Conservation (phyloP, 2,113 vertebrate genomes). For the Pachyramphus minor region DNA sequence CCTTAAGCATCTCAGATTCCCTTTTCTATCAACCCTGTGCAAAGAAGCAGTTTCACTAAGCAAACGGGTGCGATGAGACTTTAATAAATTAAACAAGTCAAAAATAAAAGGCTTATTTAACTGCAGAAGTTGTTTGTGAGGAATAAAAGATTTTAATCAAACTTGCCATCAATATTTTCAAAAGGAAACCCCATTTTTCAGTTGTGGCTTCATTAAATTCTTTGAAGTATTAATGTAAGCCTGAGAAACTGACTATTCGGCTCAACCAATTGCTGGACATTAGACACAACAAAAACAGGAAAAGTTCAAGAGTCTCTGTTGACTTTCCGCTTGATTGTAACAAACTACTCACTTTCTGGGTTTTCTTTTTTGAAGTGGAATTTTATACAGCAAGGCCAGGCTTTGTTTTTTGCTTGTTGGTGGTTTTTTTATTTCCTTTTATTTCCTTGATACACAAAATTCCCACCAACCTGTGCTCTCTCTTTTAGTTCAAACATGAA, state of each 20-base stretch:
- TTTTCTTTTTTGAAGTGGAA: constrained; percentile 57
- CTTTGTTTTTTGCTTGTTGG: neutral
- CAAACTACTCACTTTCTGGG: constrained; percentile 47
- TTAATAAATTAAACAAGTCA: neutral
- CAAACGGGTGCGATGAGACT: neutral
- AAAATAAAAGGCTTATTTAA: neutral
- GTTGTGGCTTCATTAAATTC: constrained; percentile 21
- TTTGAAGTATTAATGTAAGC: constrained; percentile 57
- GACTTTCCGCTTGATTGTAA: constrained; percentile 60
- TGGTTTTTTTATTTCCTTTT: neutral
- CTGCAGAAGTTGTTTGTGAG: constrained; percentile 12
- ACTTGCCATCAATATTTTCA: constrained; percentile 31
- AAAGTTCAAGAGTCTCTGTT: constrained; percentile 63
- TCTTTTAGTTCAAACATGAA: neutral
- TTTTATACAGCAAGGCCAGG: constrained; percentile 13
- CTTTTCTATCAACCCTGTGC: neutral
- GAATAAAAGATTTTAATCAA: constrained; percentile 39
- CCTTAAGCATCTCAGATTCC: neutral
- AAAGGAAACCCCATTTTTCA: constrained; percentile 55
- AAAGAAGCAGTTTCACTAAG: neutral
- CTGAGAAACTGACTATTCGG: constrained; percentile 53
- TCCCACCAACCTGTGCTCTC: constrained; percentile 7
- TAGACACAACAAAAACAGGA: constrained; percentile 68
- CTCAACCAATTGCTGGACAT: constrained; percentile 45
- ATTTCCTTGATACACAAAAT: neutral